These are phyloP conservation scores for Ectemnius cavifrons DNA, from an alignment of 2,888 invertebrate genomes.

Conservation along the genomic window DNA sequence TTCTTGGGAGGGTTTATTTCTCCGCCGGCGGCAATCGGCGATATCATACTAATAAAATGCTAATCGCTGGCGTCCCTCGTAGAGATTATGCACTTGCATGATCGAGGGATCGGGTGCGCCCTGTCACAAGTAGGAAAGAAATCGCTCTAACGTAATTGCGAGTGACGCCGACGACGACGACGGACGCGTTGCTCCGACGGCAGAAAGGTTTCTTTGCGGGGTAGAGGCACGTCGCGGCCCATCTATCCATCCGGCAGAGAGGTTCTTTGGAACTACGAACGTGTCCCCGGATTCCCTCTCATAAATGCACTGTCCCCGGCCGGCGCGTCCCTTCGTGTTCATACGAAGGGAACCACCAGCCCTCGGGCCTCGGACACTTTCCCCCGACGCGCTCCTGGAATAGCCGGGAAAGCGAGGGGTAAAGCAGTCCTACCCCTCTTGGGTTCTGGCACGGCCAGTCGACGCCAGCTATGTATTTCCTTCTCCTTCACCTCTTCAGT, in stretches of 20 bases:
- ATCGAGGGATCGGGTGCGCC: background rate
- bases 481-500: conserved; percentile 24
- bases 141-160: background rate
- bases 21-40: conserved; percentile 47
- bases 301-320: conserved; percentile 36
- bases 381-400: conserved; percentile 54
- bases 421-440: conserved; percentile 33
- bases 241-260: conserved; percentile 16
- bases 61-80: conserved; percentile 29
- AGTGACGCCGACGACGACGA: conserved; percentile 3
- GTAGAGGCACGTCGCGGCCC: conserved; percentile 8
- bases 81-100: background rate
- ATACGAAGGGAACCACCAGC: conserved; percentile 40
- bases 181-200: conserved; percentile 11
- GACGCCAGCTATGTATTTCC: conserved; percentile 12
- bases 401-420: conserved; percentile 46
- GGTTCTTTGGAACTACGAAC: conserved; percentile 13
- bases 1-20: conserved; percentile 42
- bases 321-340: conserved; percentile 9
- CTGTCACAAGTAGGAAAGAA: background rate
- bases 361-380: conserved; percentile 59
- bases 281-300: conserved; percentile 30
- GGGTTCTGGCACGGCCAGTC: conserved; percentile 9
- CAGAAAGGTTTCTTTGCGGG: conserved; percentile 8
- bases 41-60: conserved; percentile 52